Base-by-base conservation (phyloP, 2,888 invertebrate genomes). In the Dicranocentrus wangi region DNA sequence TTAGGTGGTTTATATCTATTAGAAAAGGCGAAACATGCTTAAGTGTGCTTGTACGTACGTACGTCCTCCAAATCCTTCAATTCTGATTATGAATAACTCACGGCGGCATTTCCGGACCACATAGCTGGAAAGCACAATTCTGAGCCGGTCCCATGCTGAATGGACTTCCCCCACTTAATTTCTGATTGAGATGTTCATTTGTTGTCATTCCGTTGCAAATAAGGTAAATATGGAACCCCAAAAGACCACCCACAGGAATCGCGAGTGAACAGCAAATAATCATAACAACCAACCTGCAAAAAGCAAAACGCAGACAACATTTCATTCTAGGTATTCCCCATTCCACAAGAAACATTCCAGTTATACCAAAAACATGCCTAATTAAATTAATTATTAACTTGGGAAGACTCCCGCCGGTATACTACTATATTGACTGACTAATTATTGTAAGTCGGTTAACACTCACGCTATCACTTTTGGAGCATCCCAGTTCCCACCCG, bases 21-120 rank as follows among this genome's bases (percentile, higher is more conserved):
- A n/a, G 23, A 28, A 42, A 25, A n/a, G 42, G n/a, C 19, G 39
- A 39, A 39, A 13, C 13, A 8, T 39, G 13, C 13, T 39, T 13
- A 8, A 39, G 5, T 39, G 7, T 39, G 5, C 39, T 5, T 39
- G 39, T 8, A 39, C 13, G 5, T 39, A 39, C 13, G 7, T 13
- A 39, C 39, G 39, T 8, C 7, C 39, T 39, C 39, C 39, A n/a
- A n/a, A n/a, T 39, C 13, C 39, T 39, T 5, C 39, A 39, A 5
- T 39, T 39, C 39, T 39, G 5, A 13, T 13, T 5, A 13, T 39
- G 39, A 39, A 8, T 39, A 13, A 43, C 13, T 76, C 55, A 77
- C 77, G 32, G 43, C 5, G 77, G 77, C 39, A 27, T 61, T 69
- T 77, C 77, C 13, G 77, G 61, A 3, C 77, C 69, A 39, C 77